Evolutionary conservation across 2,888 invertebrate genomes (phyloP), one percentile per base, ranked within the genome.

Genomic region (Parasteatoda lunata): DNA sequence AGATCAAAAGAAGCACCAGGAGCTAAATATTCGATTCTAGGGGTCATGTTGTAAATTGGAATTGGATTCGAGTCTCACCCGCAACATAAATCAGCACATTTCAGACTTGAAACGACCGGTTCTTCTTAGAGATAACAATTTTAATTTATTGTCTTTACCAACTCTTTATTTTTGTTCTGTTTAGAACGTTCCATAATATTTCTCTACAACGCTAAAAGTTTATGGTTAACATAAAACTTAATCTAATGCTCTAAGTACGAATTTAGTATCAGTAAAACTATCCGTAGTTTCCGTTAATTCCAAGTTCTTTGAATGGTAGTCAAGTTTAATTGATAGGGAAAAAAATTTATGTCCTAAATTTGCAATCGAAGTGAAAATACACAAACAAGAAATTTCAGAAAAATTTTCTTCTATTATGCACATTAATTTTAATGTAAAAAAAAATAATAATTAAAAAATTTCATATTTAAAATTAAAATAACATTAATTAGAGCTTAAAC

Each of bases 31-130:
- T 77, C 65, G 84, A 71, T 76, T 77, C 76, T 45, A 77, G 77
- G 84, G 84, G 84, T 84, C 84, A 84, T 66, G 84, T 71, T 77
- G 84, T 84, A 84, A 84, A 84, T 84, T 84, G 84, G 84, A 84
- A 84, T 84, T 84, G 84, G 77, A 84, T 68, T 77, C 68, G 54
- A 77, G 52, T 72, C 84, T 84, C 84, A 84, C 77, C 84, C 84
- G 84, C 77, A 45, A 84, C 84, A 84, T 84, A 84, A 84, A 84
- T 84, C 84, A 77, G 77, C 48, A 84, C 49, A 77, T 83, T 66
- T 70, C 54, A 48, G 82, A 82, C 65, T 66, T 49, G 49, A 77
- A 15, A 15, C 78, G 78, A 59, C 84, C 84, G 77, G 84, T 82
- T 82, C 82, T 70, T 54, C 48, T 49, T 30, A 30, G n/a, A 81